phyloP scores from a whole-genome alignment of 2,797 vertebrate genomes.

The Lepus oiostolus region DNA sequence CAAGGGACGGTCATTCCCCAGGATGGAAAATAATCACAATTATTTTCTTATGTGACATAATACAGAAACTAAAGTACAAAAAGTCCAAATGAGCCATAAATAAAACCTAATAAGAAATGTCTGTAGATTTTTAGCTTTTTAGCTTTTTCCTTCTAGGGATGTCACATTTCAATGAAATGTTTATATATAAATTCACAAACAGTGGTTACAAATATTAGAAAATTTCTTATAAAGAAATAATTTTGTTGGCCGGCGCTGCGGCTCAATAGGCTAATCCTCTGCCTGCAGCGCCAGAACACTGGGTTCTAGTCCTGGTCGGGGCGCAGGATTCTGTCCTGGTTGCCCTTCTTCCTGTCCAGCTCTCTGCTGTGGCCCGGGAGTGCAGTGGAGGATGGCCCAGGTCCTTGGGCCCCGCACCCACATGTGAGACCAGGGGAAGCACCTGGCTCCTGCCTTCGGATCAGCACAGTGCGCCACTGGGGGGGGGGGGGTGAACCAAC shows the following conservation, averaged over 20 bases:
- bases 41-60: background rate
- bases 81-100: background rate
- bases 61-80: background rate
- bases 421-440: too few relatives aligned
- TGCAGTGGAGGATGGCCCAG: too few relatives aligned
- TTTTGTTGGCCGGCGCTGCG: background rate
- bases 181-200: background rate
- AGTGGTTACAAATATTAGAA: background rate
- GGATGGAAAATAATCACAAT: background rate
- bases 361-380: too few relatives aligned
- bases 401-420: too few relatives aligned
- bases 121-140: constrained; percentile 6
- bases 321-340: too few relatives aligned
- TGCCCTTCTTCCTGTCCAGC: too few relatives aligned
- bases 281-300: too few relatives aligned
- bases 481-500: too few relatives aligned
- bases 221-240: background rate
- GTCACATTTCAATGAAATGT: background rate
- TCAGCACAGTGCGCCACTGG: too few relatives aligned
- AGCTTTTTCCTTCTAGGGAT: constrained; percentile 1
- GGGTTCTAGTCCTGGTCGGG: too few relatives aligned
- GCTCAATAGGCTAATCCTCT: too few relatives aligned
- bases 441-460: too few relatives aligned
- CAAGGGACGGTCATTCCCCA: background rate
- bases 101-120: constrained; percentile 20